phyloP scores from a whole-genome alignment of 92 coral and sea anemone species.

The Desmophyllum pertusum region DNA sequence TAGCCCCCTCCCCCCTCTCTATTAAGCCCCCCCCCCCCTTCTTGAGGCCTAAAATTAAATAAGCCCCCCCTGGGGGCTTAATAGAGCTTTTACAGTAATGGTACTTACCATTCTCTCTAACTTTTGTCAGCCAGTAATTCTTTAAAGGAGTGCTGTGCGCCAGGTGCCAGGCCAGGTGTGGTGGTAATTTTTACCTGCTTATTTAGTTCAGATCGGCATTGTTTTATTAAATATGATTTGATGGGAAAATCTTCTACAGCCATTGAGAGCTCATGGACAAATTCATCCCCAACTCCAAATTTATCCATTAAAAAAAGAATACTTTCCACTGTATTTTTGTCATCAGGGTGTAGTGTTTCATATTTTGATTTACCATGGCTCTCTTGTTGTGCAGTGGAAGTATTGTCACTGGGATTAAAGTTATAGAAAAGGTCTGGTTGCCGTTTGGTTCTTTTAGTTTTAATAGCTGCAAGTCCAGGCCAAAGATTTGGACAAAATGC shows the following conservation, averaged over 20 bases:
- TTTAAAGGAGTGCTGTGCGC: slow-evolving; percentile 57
- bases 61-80: too few species aligned
- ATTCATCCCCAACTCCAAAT: slow-evolving; percentile 72
- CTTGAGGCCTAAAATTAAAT: too few species aligned
- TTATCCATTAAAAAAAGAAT: slow-evolving; percentile 57
- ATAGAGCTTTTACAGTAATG: too few species aligned
- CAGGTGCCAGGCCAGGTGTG: slow-evolving; percentile 63
- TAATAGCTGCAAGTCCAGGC: slow-evolving; percentile 11
- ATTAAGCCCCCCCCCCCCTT: too few species aligned
- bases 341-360: too few species aligned
- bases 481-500: slow-evolving; percentile 9
- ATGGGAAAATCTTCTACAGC: slow-evolving; percentile 55
- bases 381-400: too few species aligned
- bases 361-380: too few species aligned
- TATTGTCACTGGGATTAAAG: too few species aligned
- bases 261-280: slow-evolving; percentile 62
- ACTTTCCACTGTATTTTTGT: slow-evolving; percentile 56
- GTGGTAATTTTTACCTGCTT: slow-evolving; percentile 29
- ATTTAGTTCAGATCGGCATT: slow-evolving; percentile 30
- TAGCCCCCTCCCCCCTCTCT: too few species aligned
- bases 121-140: slow-evolving; percentile 36
- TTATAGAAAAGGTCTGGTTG: too few species aligned
- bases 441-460: too few species aligned
- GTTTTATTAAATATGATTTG: slow-evolving; percentile 51
- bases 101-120: slow-evolving; percentile 39